Evolutionary conservation across 2,113 vertebrate species (phyloP), one percentile per base, ranked within the genome.

Genomic region (Cathartes aura): DNA sequence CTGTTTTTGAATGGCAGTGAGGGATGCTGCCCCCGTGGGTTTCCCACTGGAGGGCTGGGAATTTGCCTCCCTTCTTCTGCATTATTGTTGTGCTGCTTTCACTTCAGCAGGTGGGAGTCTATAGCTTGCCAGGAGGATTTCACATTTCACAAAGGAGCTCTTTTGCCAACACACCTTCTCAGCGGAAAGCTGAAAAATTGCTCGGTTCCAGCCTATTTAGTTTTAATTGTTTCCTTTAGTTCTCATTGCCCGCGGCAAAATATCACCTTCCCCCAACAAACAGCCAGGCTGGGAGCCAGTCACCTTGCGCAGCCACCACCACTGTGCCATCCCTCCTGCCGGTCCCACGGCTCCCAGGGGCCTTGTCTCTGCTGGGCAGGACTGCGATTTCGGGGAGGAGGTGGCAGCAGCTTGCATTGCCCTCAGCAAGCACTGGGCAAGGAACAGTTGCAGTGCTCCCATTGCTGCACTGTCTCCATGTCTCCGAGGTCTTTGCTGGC

Each of bases 191-290:
- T 62, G 80, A 87, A 89, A 97, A 94, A 81, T 74, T 56, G 63
- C 63, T 89, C 29, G 0, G 75, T 96, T 94, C 89, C 95, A 92
- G 72, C 72, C 83, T 94, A 87, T 92, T 95, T 94, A 91, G 40
- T 91, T 93, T 82, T 95, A 91, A 97, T 96, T 95, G 86, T 96
- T 96, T 80, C 90, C 85, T 90, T 89, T 83, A 83, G 71, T 45
- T 89, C 87, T 71, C 70, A 87, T 82, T 56, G 73, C 87, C 64
- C 7, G 2, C 2, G 6, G 93, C 71, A 76, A 90, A 92, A 81
- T 70, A 90, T 29, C 62, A 81, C 72, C 86, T 95, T 82, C 52
- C 79, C 43, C 34, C 40, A 86, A 36, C 45, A 72, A 66, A 48
- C 13, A 81, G 30, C 30, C 38, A 58, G 72, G 40, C 63, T 56